Base-by-base conservation (phyloP, 2,888 invertebrate species). In the Caenorhabditis imperialis region DNA sequence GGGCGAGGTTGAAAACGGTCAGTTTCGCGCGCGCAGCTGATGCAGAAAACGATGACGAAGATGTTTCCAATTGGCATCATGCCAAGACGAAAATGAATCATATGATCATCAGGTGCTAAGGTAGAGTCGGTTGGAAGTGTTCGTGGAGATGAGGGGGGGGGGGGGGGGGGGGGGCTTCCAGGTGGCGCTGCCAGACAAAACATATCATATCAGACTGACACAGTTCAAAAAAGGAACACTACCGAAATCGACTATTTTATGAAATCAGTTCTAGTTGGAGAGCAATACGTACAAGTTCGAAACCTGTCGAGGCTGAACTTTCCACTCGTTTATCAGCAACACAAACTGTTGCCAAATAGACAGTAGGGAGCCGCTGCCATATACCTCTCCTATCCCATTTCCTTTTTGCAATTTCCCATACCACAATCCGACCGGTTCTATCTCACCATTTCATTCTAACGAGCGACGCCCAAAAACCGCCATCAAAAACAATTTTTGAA, bases 381-480 rank as follows among this genome's bases (percentile, higher is more conserved):
- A 47, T 47, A 37, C 47, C 45, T 27, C 35, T 35, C 22, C 8
- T 37, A 20, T 45, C 40, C 60, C 61, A 54, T n/a, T n/a, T 30
- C 65, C 35, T 33, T 51, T 65, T 65, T 50, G 48, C 51, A 51
- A 61, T 7, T 30, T 61, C 50, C 60, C 30, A 30, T 30, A 7
- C 30, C 50, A 50, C 67, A 67, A 67, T 67, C 67, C 67, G 50
- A 67, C 67, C 67, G 67, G 67, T 67, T 67, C 37, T 37, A 27
- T 40, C 14, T 40, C 14, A 33, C 37, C 30, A 65, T 50, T 51
- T 14, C 35, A 18, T 55, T 61, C 42, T 37, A 62, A 63, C 65
- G 55, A 67, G 38, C 57, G 67, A 67, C 67, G 67, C 67, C 67
- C 67, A 30, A 57, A 65, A 57, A 67, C 67, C 57, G 67, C 57